phyloP scores from a whole-genome alignment of 2,113 vertebrate genomes.

The Erythrocercus mccallii region DNA sequence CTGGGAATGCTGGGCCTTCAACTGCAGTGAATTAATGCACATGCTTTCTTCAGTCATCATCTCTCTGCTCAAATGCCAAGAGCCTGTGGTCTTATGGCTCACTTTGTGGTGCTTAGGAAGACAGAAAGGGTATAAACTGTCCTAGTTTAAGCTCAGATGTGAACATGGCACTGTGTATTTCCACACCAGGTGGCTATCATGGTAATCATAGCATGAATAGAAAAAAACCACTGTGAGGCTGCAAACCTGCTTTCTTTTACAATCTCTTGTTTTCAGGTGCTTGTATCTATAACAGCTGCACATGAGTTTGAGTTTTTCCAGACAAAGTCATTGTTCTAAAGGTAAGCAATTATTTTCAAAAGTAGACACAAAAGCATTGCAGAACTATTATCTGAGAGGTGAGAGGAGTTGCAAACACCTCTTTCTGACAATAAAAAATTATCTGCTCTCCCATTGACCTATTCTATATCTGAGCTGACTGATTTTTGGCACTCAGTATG shows the following conservation, averaged over 20 bases:
- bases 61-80: not conserved
- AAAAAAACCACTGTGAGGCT: not conserved
- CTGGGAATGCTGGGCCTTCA: not conserved
- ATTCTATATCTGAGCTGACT: not conserved
- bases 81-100: fast-evolving
- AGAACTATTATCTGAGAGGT: not conserved
- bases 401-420: not conserved
- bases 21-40: not conserved
- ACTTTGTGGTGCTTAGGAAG: not conserved
- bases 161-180: not conserved
- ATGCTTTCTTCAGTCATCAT: not conserved
- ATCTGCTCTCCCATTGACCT: not conserved
- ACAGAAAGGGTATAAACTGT: not conserved
- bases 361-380: not conserved
- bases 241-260: not conserved
- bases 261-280: not conserved
- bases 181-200: not conserved
- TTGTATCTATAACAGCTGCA: not conserved
- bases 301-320: not conserved
- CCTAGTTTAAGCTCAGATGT: not conserved
- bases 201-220: not conserved
- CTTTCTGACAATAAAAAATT: not conserved
- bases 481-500: not conserved
- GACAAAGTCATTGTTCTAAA: not conserved
- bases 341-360: not conserved